Conservation (phyloP, 1,140 invertebrate genomes). For the Apis mellifera region Amel_HAv3.1 CM009932.2:5009501-5010000, state of each 20-base stretch:
- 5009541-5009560: too few species aligned
- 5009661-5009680: background rate
- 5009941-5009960: too few species aligned
- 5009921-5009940: too few species aligned
- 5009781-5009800: background rate
- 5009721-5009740: constrained; percentile 23
- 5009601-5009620: background rate
- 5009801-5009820: background rate
- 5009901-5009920: background rate
- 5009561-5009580: too few species aligned
- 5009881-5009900: background rate
- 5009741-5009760: constrained; percentile 12
- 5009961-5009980: background rate
- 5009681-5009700: background rate
- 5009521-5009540: too few species aligned
- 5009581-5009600: too few species aligned
- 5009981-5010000: too few species aligned
- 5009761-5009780: constrained; percentile 4
- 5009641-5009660: background rate
- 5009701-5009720: constrained; percentile 4
- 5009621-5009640: background rate
- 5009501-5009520: too few species aligned
- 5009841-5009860: background rate
- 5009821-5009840: background rate
- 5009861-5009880: background rate